Conservation (phyloP, 37 sponge, comb jelly and placozoan genomes). For the Theonella swinhoei region DNA sequence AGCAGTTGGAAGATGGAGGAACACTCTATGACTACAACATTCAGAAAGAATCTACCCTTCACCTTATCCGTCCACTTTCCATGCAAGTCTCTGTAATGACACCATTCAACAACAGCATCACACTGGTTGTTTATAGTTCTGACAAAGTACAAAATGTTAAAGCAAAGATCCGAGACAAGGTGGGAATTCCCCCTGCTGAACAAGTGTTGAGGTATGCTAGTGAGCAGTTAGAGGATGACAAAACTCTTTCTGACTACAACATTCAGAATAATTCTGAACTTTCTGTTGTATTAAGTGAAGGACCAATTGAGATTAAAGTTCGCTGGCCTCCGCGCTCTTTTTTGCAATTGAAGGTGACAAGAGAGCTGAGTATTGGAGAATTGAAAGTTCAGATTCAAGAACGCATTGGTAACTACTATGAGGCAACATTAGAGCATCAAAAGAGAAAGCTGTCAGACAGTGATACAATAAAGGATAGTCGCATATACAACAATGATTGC, state of each 20-base stretch:
- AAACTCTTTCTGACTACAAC: conserved; percentile 84
- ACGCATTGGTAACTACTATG: too few relatives aligned
- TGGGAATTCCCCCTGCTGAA: conserved; percentile 83
- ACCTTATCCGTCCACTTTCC: neutral
- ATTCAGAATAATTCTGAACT: conserved; percentile 83
- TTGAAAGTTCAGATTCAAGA: too few relatives aligned
- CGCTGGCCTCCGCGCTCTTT: too few relatives aligned
- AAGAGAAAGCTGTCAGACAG: too few relatives aligned
- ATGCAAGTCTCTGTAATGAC: conserved; percentile 79
- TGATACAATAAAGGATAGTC: too few relatives aligned
- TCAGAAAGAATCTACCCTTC: neutral
- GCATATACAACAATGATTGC: too few relatives aligned
- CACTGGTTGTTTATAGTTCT: conserved; percentile 75
- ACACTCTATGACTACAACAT: neutral
- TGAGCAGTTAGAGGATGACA: conserved; percentile 85
- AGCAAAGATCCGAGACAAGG: conserved; percentile 81
- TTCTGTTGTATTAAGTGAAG: too few relatives aligned
- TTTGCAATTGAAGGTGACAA: too few relatives aligned
- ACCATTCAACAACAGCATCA: conserved; percentile 82
- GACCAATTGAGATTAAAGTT: too few relatives aligned
- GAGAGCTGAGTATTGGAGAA: too few relatives aligned
- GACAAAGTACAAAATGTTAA: conserved; percentile 47
- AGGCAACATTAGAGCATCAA: too few relatives aligned
- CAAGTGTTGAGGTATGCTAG: conserved; percentile 85
- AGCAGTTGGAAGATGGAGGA: conserved; percentile 63